Conservation (phyloP, 2,797 vertebrate genomes). For the Sphenopsis melanotis region DNA sequence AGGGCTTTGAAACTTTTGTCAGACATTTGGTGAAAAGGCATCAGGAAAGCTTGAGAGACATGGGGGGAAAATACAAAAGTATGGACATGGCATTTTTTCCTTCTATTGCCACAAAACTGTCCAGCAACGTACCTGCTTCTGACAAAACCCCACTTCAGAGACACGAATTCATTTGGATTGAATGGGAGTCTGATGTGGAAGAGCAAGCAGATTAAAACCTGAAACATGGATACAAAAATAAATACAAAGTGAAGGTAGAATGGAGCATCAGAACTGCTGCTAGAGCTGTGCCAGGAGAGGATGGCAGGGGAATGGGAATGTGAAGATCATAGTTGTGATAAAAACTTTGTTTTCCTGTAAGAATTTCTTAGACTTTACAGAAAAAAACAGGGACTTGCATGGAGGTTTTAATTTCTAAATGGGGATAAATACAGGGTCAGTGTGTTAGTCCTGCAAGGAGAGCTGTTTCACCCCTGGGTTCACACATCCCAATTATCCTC, state of each 20-base stretch:
- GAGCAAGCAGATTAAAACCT: background rate
- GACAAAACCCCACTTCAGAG: background rate
- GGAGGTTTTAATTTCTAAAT: background rate
- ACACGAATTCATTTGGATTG: background rate
- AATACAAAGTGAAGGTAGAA: background rate
- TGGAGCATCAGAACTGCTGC: background rate
- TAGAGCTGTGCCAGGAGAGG: background rate
- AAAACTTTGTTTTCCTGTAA: background rate
- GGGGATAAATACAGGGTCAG: background rate
- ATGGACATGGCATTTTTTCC: background rate
- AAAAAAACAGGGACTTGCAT: background rate
- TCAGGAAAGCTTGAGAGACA: background rate
- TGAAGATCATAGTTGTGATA: background rate
- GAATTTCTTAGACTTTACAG: background rate
- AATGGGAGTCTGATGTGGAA: background rate
- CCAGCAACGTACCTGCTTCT: background rate
- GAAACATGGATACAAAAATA: background rate
- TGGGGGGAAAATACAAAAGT: background rate
- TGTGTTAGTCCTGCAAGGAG: background rate
- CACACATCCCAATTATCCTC: background rate
- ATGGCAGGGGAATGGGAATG: background rate
- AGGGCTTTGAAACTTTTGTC: background rate
- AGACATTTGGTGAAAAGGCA: background rate
- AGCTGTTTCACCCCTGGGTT: background rate
- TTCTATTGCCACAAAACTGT: background rate